phyloP scores from a whole-genome alignment of 2,113 vertebrate genomes.

The Phrynosoma platyrhinos region DNA sequence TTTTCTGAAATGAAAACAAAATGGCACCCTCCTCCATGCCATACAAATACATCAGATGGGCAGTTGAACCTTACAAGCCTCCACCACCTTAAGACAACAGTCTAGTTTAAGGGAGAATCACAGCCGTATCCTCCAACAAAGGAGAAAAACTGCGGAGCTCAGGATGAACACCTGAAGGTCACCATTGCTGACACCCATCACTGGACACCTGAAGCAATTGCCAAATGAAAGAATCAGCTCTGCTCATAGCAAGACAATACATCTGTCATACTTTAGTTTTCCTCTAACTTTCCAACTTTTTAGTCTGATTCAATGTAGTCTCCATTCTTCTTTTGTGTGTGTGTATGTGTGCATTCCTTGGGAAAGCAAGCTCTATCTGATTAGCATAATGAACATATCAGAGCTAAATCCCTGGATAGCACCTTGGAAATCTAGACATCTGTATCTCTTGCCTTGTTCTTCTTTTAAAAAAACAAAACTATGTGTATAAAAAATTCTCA shows the following conservation, averaged over 20 bases:
- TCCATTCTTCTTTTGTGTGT: rapidly evolving
- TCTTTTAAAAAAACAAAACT: neutral
- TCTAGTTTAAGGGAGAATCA: too few relatives aligned
- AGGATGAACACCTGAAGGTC: too few relatives aligned
- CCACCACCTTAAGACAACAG: too few relatives aligned
- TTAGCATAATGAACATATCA: conserved; percentile 4
- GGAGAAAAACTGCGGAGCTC: neutral
- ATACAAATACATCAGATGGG: too few relatives aligned
- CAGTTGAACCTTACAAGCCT: too few relatives aligned
- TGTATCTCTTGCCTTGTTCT: conserved; percentile 20
- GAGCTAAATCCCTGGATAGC: conserved; percentile 11
- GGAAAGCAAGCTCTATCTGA: neutral
- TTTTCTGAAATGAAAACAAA: neutral
- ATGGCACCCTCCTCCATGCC: neutral
- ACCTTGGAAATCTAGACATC: conserved; percentile 16
- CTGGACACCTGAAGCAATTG: too few relatives aligned
- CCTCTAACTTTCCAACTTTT: neutral
- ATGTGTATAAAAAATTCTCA: neutral
- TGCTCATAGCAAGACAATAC: neutral
- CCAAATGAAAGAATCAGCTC: neutral
- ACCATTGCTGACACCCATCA: too few relatives aligned
- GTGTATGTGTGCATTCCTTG: neutral
- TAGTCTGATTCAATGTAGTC: neutral
- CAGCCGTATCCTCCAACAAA: neutral
- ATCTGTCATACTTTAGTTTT: neutral